Base-by-base conservation (phyloP, 2,888 invertebrate species). In the Chesias legatella region DNA sequence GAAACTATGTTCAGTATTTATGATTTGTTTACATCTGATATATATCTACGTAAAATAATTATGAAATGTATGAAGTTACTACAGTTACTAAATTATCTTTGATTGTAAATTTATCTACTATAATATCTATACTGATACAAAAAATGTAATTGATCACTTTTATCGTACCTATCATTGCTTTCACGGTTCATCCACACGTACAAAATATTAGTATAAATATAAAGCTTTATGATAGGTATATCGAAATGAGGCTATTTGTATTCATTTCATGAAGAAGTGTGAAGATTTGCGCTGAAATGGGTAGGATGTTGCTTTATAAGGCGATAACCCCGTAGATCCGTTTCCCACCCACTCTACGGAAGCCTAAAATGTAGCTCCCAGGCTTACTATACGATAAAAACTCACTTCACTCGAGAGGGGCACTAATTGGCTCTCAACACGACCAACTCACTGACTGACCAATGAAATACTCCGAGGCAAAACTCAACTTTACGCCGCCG, bases 381-480 rank as follows among this genome's bases (percentile, higher is more conserved):
- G 51, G 47, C 40, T 29, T 45, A 31, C 47, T 45, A 40, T 39
- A 44, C 51, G 54, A 63, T 58, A 63, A 60, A 61, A 61, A 59
- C 38, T 48, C 49, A 53, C 57, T 58, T 55, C 57, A 57, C 58
- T 53, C 50, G 56, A 51, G 60, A 48, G 46, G 45, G 38, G 41
- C 55, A 54, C 63, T 73, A 72, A 72, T 73, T 73, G 67, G 70
- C 62, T 59, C 63, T 56, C 62, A 68, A 65, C 62, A 66, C 48
- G 48, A 48, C 60, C 47, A 43, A 53, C 54, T 56, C 56, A 40
- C 33, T 45, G 31, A 21, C 32, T 39, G 43, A 48, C 50, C 59
- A 47, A 57, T 55, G 50, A 57, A 61, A 59, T 55, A 58, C 41
- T 35, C 46, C 27, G 45, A 50, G 45, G 40, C 46, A 45, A 53